A percentile compares a stretch with the other conserved stretches of the same genome.
phyloP scores from a whole-genome alignment of 2,888 invertebrate species.

The Amblyteles armatorius region DNA sequence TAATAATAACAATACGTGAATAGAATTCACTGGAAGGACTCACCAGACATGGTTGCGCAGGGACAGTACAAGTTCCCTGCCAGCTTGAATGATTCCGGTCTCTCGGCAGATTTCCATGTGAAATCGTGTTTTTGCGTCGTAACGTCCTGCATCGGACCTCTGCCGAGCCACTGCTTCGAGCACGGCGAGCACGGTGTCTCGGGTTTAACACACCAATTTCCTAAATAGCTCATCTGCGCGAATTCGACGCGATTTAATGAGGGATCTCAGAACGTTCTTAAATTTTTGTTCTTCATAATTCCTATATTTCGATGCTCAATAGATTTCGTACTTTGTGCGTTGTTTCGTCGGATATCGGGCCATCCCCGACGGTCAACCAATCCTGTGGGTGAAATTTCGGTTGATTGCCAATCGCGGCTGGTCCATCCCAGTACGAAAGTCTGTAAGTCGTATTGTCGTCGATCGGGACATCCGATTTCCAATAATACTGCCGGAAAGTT shows the following conservation, averaged over 20 bases:
- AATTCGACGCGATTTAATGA: not conserved
- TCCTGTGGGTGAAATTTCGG: conserved; percentile 81
- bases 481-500: conserved; percentile 79
- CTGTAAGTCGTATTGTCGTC: conserved; percentile 87
- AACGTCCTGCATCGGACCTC: conserved; percentile 89
- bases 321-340: conserved; percentile 85
- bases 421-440: conserved; percentile 79
- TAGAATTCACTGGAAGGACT: conserved; percentile 8
- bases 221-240: conserved; percentile 79
- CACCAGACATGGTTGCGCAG: conserved; percentile 77
- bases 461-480: conserved; percentile 84
- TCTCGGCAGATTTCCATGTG: conserved; percentile 80
- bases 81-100: conserved; percentile 68
- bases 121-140: conserved; percentile 92
- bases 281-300: not conserved
- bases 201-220: conserved; percentile 79
- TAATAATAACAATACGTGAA: not conserved
- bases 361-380: conserved; percentile 84
- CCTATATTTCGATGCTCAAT: conserved; percentile 2
- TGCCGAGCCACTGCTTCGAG: conserved; percentile 79
- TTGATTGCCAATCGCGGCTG: conserved; percentile 44
- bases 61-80: conserved; percentile 74
- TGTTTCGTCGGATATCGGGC: conserved; percentile 85
- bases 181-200: conserved; percentile 75
- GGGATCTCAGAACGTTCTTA: conserved; percentile 9